Evolutionary conservation across 2,113 vertebrate genomes (phyloP), one percentile per base, ranked within the genome.

Genomic region (Morone saxatilis): DNA sequence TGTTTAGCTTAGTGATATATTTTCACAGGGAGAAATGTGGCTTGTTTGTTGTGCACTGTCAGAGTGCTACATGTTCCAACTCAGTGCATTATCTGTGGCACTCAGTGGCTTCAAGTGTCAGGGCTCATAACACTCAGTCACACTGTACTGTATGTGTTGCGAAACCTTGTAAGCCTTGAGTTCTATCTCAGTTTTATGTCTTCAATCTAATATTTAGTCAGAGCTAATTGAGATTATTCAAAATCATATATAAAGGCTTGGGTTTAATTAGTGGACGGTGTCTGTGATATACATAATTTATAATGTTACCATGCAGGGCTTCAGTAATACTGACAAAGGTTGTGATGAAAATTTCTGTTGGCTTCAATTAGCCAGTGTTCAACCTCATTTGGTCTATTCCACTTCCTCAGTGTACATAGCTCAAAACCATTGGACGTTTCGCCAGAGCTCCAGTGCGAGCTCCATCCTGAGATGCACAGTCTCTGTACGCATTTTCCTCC

Each of bases 401-500:
- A n/a, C 47, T 20, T 63, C 20, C 10, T 50, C 20, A 6, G 31
- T 53, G 19, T 50, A 36, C 66, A 67, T 22, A 38, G 50, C 69
- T 53, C 53, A 5, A 20, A 38, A 19, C 57, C n/a, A 41, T 9
- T 43, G 7, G 38, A 22, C 51, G 1, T 22, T 12, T 36, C 5
- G 7, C 45, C 13, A 22, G 22, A 51, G 19, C 22, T 48, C 16
- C 11, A 59, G 48, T 48, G 6, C 63, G 48, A 69, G 10, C 40
- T 19, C 8, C 36, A 61, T 47, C 4, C 41, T 56, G 25, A 61
- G 14, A 88, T 41, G 25, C 45, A 61, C 31, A 13, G 43, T 51
- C 53, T 77, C 47, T 66, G 11, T 63, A 50, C 16, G n/a, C 68
- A 13, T 71, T 67, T 80, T 47, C 57, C 67, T 78, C n/a, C 60